These are phyloP conservation scores for Conger conger DNA, from an alignment of 2,113 vertebrate species.

Conservation along the genomic window DNA sequence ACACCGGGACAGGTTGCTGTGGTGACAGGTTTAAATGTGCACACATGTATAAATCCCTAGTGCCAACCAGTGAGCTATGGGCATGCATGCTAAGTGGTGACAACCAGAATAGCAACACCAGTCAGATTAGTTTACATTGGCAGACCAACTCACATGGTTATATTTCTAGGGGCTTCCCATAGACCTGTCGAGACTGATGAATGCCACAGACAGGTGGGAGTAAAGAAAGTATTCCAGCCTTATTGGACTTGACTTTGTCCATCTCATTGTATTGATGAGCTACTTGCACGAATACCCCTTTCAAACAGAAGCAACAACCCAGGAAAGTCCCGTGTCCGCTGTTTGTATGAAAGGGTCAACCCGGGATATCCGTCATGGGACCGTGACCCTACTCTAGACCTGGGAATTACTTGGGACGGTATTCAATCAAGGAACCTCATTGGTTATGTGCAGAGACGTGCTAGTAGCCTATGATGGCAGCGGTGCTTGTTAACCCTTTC, in stretches of 20 bases:
- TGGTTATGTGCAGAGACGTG: too few relatives aligned
- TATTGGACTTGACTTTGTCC: not conserved
- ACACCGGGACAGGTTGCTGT: slow-evolving; percentile 16
- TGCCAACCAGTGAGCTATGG: slow-evolving; percentile 23
- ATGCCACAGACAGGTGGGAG: not conserved
- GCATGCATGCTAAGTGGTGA: slow-evolving; percentile 41
- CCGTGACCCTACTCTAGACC: too few relatives aligned
- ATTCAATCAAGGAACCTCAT: too few relatives aligned
- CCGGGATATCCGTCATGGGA: too few relatives aligned
- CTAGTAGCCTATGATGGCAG: too few relatives aligned
- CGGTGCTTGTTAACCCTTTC: too few relatives aligned
- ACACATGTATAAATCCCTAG: slow-evolving; percentile 37
- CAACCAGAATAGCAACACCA: slow-evolving; percentile 53
- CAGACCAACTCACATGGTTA: slow-evolving; percentile 39
- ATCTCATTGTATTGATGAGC: not conserved
- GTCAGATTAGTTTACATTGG: slow-evolving; percentile 49
- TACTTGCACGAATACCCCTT: too few relatives aligned
- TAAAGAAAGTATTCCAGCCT: not conserved
- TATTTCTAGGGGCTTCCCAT: slow-evolving; percentile 46
- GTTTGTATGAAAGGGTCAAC: too few relatives aligned
- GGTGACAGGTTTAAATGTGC: slow-evolving; percentile 48
- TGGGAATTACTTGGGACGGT: too few relatives aligned
- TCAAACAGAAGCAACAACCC: too few relatives aligned
- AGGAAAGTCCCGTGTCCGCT: too few relatives aligned
- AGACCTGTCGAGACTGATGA: not conserved